Evolutionary conservation across 2,797 vertebrate genomes (phyloP).

Genomic region (Chaunax sp.): DNA sequence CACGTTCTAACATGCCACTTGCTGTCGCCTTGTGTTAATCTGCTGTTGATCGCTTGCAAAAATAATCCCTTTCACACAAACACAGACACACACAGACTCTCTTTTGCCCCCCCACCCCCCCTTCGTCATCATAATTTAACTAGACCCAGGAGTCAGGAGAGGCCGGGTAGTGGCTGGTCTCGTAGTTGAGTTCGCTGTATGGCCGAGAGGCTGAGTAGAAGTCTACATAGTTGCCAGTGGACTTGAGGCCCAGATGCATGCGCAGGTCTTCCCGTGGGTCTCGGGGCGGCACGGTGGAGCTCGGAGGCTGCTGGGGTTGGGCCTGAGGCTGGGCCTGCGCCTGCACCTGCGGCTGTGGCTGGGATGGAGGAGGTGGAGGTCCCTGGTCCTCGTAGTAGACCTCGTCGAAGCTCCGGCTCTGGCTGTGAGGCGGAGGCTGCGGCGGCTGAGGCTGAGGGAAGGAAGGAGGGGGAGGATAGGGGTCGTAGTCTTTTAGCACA

Average conservation of each 20-base stretch:
- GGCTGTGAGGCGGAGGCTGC: slow-evolving; percentile 78
- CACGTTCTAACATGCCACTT: slow-evolving; percentile 50
- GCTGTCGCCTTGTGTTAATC: slow-evolving; percentile 52
- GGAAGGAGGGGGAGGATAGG: slow-evolving; percentile 79
- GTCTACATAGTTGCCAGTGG: slow-evolving; percentile 98
- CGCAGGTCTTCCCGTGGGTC: slow-evolving; percentile 88
- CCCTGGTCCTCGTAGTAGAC: slow-evolving; percentile 77
- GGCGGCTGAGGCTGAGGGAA: slow-evolving; percentile 79
- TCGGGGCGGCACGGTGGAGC: slow-evolving; percentile 82
- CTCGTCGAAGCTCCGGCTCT: slow-evolving; percentile 78
- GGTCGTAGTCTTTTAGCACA: slow-evolving; percentile 81
- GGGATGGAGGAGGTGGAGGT: slow-evolving; percentile 56
- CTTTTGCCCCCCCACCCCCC: slow-evolving; percentile 38
- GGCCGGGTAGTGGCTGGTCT: slow-evolving; percentile 98
- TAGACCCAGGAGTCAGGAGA: slow-evolving; percentile 99
- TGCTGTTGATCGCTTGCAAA: slow-evolving; percentile 67
- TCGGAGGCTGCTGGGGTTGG: slow-evolving; percentile 83
- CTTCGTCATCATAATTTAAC: slow-evolving; percentile 52
- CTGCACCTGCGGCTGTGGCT: slow-evolving; percentile 78
- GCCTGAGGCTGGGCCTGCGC: slow-evolving; percentile 81
- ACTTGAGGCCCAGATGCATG: slow-evolving; percentile 99
- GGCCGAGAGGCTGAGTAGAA: slow-evolving; percentile 98
- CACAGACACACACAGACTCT: slow-evolving; percentile 60
- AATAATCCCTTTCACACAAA: slow-evolving; percentile 69
- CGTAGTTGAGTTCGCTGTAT: slow-evolving; percentile 99